Conservation (phyloP, 2,888 invertebrate species). For the Sipha maydis region DNA sequence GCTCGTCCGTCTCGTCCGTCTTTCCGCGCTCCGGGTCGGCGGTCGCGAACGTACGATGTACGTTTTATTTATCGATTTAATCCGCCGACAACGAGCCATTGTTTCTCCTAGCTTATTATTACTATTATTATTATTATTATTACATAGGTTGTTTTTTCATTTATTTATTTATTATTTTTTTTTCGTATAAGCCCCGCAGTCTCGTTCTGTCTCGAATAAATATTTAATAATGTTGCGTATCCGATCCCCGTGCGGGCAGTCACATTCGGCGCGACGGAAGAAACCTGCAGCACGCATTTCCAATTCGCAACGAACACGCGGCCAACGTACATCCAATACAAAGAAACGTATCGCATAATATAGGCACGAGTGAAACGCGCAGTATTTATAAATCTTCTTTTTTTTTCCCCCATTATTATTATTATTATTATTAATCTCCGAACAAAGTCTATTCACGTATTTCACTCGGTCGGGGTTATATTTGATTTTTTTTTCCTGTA, state of each 20-base stretch:
- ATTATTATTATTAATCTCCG: constrained; percentile 52
- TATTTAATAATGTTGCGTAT: constrained; percentile 22
- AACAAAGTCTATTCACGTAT: constrained; percentile 49
- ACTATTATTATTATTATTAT: not conserved
- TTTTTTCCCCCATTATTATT: not conserved
- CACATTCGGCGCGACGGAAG: constrained; percentile 3
- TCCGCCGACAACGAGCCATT: not conserved
- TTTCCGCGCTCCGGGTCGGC: not conserved
- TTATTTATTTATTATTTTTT: too few relatives aligned
- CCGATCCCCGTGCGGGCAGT: constrained; percentile 16
- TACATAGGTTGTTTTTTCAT: not conserved
- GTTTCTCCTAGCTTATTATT: constrained; percentile 12
- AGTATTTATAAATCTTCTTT: not conserved
- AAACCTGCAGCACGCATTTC: constrained; percentile 16
- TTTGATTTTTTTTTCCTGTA: not conserved
- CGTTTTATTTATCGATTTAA: constrained; percentile 26
- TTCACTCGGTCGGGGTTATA: not conserved
- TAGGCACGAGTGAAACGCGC: not conserved
- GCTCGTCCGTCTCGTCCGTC: not conserved
- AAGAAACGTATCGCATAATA: not conserved
- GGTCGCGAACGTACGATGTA: not conserved
- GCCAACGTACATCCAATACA: not conserved
- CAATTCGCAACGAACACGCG: not conserved
- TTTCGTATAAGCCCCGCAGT: not conserved
- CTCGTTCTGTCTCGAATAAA: constrained; percentile 7